A percentile compares a stretch with the other conserved stretches of the same genome.
Conservation (phyloP, 2,888 invertebrate genomes). For the Biston stratarius region DNA sequence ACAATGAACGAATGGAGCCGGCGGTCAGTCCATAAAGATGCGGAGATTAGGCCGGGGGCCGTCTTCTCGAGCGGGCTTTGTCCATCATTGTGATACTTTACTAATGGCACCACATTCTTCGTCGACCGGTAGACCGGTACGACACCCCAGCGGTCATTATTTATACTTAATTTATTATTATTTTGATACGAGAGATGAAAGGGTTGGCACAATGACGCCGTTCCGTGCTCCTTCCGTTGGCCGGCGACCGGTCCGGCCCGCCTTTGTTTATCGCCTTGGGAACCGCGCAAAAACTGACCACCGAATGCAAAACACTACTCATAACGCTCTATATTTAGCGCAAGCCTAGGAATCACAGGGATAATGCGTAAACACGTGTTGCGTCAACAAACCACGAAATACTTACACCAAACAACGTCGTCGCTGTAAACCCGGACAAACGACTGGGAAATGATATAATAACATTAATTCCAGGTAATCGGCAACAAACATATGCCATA, state of each 20-base stretch:
- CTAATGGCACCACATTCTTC: slow-evolving; percentile 83
- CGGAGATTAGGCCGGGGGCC: slow-evolving; percentile 72
- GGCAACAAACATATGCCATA: background rate
- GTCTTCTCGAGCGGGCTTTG: slow-evolving; percentile 48
- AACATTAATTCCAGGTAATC: background rate
- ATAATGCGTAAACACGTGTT: slow-evolving; percentile 6
- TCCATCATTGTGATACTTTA: slow-evolving; percentile 78
- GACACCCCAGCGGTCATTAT: slow-evolving; percentile 69
- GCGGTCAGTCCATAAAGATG: slow-evolving; percentile 83
- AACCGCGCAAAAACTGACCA: slow-evolving; percentile 46
- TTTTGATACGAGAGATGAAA: slow-evolving; percentile 83
- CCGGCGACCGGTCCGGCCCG: slow-evolving; percentile 54
- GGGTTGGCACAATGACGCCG: slow-evolving; percentile 73
- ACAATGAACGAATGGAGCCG: slow-evolving; percentile 70
- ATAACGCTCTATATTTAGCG: slow-evolving; percentile 3
- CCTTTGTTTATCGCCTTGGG: slow-evolving; percentile 63
- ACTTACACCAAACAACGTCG: background rate
- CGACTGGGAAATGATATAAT: background rate
- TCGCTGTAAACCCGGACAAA: background rate
- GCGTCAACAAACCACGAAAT: slow-evolving; percentile 12
- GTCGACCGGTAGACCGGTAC: slow-evolving; percentile 78
- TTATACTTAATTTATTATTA: slow-evolving; percentile 85
- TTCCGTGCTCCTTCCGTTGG: slow-evolving; percentile 79
- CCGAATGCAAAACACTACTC: background rate
- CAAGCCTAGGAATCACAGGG: slow-evolving; percentile 1